Evolutionary conservation across 2,797 vertebrate genomes (phyloP).

Genomic region (Perodicticus potto): DNA sequence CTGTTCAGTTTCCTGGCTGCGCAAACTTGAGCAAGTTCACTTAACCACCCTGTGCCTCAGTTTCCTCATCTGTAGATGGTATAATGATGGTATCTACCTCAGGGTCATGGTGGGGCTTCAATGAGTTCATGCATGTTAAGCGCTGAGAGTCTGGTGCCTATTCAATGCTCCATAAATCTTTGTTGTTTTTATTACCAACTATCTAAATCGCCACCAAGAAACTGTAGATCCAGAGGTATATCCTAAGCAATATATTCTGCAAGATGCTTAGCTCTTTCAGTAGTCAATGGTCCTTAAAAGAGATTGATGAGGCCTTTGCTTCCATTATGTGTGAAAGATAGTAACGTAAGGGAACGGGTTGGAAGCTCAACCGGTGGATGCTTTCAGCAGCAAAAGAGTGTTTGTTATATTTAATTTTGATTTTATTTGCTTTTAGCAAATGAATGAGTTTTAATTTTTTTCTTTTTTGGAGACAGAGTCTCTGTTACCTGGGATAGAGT

Average conservation of each 20-base stretch:
- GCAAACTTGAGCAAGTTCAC: background rate
- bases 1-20: background rate
- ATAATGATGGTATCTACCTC: background rate
- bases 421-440: slow-evolving; percentile 46
- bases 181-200: background rate
- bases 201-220: background rate
- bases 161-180: background rate
- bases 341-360: background rate
- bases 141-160: background rate
- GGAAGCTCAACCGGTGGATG: background rate
- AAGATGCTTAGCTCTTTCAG: background rate
- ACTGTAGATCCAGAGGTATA: background rate
- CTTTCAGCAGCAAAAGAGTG: background rate
- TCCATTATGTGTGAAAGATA: background rate
- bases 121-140: background rate
- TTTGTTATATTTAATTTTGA: background rate
- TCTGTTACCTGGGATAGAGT: no score
- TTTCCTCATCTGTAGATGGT: background rate
- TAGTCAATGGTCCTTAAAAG: background rate
- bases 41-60: background rate
- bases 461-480: no score
- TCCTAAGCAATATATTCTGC: background rate
- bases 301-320: background rate
- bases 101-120: background rate
- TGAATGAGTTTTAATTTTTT: background rate